phyloP scores from a whole-genome alignment of 2,113 vertebrate species.

The Promerops cafer region DNA sequence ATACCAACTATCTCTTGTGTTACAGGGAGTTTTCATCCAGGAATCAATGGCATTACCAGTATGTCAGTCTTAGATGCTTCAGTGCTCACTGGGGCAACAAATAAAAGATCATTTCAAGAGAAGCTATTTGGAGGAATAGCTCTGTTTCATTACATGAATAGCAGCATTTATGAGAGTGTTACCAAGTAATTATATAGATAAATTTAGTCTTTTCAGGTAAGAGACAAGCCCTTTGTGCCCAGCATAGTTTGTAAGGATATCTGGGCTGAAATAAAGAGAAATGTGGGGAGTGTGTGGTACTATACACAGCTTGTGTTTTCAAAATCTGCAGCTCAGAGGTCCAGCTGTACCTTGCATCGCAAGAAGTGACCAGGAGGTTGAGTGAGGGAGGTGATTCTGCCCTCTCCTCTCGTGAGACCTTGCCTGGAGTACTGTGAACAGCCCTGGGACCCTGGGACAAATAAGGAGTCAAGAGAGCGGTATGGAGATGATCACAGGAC shows the following conservation, averaged over 20 bases:
- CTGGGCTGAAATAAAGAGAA: not conserved
- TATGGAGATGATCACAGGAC: not conserved
- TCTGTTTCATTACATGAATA: not conserved
- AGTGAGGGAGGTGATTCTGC: not conserved
- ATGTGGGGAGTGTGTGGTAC: not conserved
- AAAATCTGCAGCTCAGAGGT: not conserved
- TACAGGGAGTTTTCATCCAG: not conserved
- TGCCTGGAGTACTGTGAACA: not conserved
- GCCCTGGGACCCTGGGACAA: not conserved
- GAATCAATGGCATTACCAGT: not conserved
- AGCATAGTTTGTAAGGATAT: not conserved
- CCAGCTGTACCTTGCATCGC: not conserved
- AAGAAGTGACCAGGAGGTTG: not conserved
- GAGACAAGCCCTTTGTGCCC: not conserved
- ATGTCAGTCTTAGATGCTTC: not conserved
- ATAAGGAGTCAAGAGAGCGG: not conserved
- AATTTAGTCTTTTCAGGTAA: not conserved
- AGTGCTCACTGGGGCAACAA: not conserved
- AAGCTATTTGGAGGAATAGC: not conserved
- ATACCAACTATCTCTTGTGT: not conserved
- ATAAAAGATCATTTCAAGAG: not conserved
- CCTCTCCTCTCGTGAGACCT: not conserved
- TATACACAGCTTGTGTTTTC: not conserved
- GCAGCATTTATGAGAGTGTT: not conserved
- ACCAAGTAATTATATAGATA: not conserved